Evolutionary conservation across 2,797 vertebrate species (phyloP), one percentile per base, ranked within the genome.

Genomic region (Chrysocyon brachyurus): DNA sequence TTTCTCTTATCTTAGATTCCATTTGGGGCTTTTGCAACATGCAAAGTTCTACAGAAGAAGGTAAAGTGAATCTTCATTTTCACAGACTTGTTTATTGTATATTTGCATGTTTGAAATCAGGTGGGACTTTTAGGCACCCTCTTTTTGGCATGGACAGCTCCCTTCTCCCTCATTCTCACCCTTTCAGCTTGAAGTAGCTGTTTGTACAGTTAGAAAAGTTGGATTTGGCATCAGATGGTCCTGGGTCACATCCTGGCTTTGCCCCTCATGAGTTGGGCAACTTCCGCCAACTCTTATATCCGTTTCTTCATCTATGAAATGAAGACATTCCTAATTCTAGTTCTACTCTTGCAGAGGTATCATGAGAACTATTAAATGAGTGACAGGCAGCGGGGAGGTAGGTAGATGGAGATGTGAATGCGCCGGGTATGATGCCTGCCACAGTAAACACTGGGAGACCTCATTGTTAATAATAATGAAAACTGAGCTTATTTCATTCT

Each of bases 41-140:
- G 99, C 97, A 99, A 99, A 97, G 99, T 99, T 96, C 98, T 99
- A 12, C 99, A 99, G 95, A 99, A 99, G 98, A 99, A 99, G 99
- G 99, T 99, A 98, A 98, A 97, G 28, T 4, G 14, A 5, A 57
- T 16, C 46, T 40, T 70, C 19, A 3, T 81, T 63, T 93, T 77
- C 54, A 70, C 22, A 84, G n/a, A 63, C 3, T 22, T 12, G 5
- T 78, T 73, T 12, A 0, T 81, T 82, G 54, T 22, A 0, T 9
- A 21, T 82, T n/a, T 40, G 16, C 75, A 52, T 36, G 14, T 90
- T 61, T 56, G 57, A 54, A 90, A 15, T 61, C 26, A 5, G 22
- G 1, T 6, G 52, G 57, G 26, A n/a, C 36, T 52, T 68, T 33
- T 14, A 56, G 68, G 33, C 0, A 4, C 78, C 28, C 1, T 52